phyloP scores from a whole-genome alignment of 2,888 invertebrate species.

The Gortyna flavago region DNA sequence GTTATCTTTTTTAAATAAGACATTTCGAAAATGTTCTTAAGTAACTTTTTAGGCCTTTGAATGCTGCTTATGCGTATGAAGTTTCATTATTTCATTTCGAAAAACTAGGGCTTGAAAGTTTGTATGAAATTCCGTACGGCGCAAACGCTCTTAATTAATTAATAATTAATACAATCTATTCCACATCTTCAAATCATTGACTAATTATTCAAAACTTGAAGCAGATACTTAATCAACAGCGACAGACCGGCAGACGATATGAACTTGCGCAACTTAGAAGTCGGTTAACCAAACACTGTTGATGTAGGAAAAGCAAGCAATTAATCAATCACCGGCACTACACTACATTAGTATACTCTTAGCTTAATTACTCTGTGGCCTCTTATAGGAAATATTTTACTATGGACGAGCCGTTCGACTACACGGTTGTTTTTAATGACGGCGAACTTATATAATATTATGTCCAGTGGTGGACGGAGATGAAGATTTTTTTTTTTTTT shows the following conservation, averaged over 20 bases:
- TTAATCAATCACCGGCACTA: constrained; percentile 68
- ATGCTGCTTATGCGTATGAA: too few species aligned
- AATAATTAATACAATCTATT: not conserved
- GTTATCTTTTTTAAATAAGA: too few species aligned
- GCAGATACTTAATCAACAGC: constrained; percentile 30
- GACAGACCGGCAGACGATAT: constrained; percentile 2
- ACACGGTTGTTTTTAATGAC: not conserved
- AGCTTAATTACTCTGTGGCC: constrained; percentile 55
- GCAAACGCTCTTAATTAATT: too few species aligned
- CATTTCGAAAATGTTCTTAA: too few species aligned
- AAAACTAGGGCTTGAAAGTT: too few species aligned
- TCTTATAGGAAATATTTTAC: not conserved
- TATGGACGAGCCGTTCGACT: not conserved
- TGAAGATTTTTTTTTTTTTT: too few species aligned
- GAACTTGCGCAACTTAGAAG: constrained; percentile 37
- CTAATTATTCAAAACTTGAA: constrained; percentile 28
- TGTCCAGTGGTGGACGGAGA: not conserved
- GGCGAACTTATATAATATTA: too few species aligned
- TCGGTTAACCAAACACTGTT: constrained; percentile 48
- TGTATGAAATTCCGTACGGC: too few species aligned
- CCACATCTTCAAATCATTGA: not conserved
- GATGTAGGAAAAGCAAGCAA: constrained; percentile 56
- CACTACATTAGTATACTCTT: constrained; percentile 50
- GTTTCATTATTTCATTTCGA: too few species aligned
- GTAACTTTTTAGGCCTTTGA: too few species aligned